phyloP scores from a whole-genome alignment of 1,140 invertebrate genomes.

The Brachionus rotundiformis region DNA sequence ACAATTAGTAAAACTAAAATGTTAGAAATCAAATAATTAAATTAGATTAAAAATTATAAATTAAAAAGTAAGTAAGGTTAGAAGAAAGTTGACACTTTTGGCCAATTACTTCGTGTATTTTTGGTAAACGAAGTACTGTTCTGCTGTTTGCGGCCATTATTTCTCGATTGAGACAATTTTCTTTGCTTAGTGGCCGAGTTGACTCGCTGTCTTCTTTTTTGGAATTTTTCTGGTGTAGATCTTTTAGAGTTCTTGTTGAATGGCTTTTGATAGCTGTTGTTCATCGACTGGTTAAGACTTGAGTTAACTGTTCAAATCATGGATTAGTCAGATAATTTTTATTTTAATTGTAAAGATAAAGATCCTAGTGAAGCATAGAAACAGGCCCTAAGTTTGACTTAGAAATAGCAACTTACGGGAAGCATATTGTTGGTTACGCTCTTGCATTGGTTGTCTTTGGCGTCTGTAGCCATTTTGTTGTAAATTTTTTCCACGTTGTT shows the following conservation, averaged over 20 bases:
- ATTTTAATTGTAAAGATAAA: neutral
- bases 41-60: constrained; percentile 22
- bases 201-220: neutral
- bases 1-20: constrained; percentile 21
- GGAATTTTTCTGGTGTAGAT: constrained; percentile 14
- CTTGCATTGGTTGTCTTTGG: constrained; percentile 37
- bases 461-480: constrained; percentile 46
- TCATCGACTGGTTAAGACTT: constrained; percentile 44
- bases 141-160: neutral
- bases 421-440: constrained; percentile 13
- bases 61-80: constrained; percentile 20
- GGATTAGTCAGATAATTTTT: neutral
- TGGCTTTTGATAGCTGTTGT: constrained; percentile 16
- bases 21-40: constrained; percentile 38
- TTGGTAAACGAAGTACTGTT: constrained; percentile 6
- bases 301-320: constrained; percentile 29
- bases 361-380: constrained; percentile 29
- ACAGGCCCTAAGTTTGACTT: neutral
- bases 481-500: neutral
- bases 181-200: constrained; percentile 48
- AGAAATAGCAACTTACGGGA: neutral
- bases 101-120: neutral
- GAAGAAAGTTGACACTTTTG: too few species aligned
- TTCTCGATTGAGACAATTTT: constrained; percentile 38
- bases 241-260: neutral